Evolutionary conservation across 2,797 vertebrate genomes (phyloP), one percentile per base, ranked within the genome.

Genomic region (Acrossocheilus wenchowensis): DNA sequence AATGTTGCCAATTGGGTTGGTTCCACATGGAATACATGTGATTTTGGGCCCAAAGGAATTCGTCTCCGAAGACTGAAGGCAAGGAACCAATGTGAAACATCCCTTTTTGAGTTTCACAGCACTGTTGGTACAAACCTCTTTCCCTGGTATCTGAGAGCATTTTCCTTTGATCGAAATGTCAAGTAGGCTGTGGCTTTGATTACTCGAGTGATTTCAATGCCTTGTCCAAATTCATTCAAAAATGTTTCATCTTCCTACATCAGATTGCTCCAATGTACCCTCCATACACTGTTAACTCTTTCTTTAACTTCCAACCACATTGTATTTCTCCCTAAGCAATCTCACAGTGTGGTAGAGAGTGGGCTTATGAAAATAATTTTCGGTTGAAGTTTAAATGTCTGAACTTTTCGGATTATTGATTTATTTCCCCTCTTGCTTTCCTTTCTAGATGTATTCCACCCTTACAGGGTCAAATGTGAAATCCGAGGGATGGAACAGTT

Each of bases 21-120:
- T 66, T 86, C 69, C 86, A 87, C 81, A 62, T 85, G 84, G 81
- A 84, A 73, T 77, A 86, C 82, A 83, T 83, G 87, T 86, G 85
- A 83, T 62, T 84, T 84, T 82, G 60, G 48, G 54, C 71, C 77
- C 26, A 50, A 62, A 66, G 75, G 54, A 60, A 74, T 74, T 86
- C 43, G 62, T 34, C 30, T 36, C 39, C 41, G 7, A 57, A 52
- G 23, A 78, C 43, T 19, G n/a, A 72, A 39, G 26, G 6, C 52
- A 80, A 72, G 26, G 50, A 66, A 71, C 23, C 43, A 80, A 86
- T 9, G 41, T 73, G 41, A 81, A 81, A n/a, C 45, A 14, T 81
- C 34, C 15, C n/a, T 73, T 81, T 72, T 45, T 36, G n/a, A 23
- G 68, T 62, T 62, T 81, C 54, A 26, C 17, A 85, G 75, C 19